Conservation (phyloP, 2,113 vertebrate genomes). For the Craseonycteris thonglongyai region DNA sequence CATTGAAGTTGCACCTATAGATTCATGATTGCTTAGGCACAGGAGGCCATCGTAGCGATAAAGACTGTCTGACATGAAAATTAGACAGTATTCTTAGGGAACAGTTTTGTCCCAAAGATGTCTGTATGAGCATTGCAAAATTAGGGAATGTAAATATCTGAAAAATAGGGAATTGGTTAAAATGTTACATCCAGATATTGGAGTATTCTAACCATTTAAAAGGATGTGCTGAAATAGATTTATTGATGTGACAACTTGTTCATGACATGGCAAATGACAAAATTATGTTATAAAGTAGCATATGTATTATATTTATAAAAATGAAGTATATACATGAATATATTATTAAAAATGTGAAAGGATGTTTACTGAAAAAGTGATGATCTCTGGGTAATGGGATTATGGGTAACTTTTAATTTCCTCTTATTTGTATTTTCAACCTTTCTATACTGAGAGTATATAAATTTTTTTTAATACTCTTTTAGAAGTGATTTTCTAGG, state of each 20-base stretch:
- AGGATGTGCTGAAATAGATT: not conserved
- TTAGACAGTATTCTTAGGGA: not conserved
- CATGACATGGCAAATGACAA: not conserved
- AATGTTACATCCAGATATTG: not conserved
- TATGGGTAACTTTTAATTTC: conserved; percentile 8
- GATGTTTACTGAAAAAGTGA: not conserved
- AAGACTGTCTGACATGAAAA: not conserved
- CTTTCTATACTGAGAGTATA: not conserved
- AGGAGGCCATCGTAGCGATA: not conserved
- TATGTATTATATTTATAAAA: conserved; percentile 20
- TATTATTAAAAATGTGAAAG: not conserved
- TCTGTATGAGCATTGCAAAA: not conserved
- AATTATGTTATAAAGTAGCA: not conserved
- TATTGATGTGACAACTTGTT: conserved; percentile 2
- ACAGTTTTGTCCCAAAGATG: not conserved
- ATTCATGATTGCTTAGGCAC: not conserved
- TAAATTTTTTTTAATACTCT: not conserved
- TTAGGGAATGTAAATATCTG: not conserved
- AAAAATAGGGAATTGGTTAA: not conserved
- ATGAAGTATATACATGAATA: not conserved
- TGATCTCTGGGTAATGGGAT: not conserved
- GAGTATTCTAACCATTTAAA: conserved; percentile 7
- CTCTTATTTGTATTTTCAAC: conserved; percentile 12
- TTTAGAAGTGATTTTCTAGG: not conserved
- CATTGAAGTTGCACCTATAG: not conserved